Base-by-base conservation (phyloP, 2,888 invertebrate genomes). In the Orthosia gracilis region DNA sequence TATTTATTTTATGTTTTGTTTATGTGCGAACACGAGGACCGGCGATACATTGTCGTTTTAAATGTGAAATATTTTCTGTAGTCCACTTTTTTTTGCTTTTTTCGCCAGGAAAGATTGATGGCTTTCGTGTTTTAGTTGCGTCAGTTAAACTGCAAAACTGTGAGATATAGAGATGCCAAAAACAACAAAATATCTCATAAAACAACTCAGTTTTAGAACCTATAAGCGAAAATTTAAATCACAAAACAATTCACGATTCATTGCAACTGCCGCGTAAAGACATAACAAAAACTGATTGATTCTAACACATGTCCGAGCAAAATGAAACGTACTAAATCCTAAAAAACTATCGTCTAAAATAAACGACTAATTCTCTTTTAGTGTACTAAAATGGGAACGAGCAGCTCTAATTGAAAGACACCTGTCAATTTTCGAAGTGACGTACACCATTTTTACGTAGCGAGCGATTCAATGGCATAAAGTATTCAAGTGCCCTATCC, bases 1-100 rank as follows among this genome's bases (percentile, higher is more conserved):
- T 96, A 96, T 96, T 96, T 94, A 96, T 94, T 93, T 93, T 91
- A 92, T 92, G 91, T 89, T 91, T 94, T 94, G 94, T 96, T 96
- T 96, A 95, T 95, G 95, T 94, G 95, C 90, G 94, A 95, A 94
- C 89, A 86, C 86, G 82, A 84, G 79, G 80, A 69, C 78, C 69
- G 71, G 65, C 79, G 77, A 84, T 85, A 87, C 83, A 87, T 87
- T 80, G 84, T 83, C 78, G 78, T 76, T 76, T 85, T 81, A 87
- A 87, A 85, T 80, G 84, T 84, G 72, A 85, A 84, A 87, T 84
- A 87, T 83, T 81, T 87, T 83, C 85, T 86, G 85, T 90, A 88
- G 84, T 84, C 47, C 64, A 83, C 82, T 83, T 85, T 82, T 79
- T 84, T 83, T 75, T 58, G 57, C 11, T 21, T 57, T 69, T 71